Base-by-base conservation (phyloP, 1,140 invertebrate species). In the Drosophila burlai region DNA sequence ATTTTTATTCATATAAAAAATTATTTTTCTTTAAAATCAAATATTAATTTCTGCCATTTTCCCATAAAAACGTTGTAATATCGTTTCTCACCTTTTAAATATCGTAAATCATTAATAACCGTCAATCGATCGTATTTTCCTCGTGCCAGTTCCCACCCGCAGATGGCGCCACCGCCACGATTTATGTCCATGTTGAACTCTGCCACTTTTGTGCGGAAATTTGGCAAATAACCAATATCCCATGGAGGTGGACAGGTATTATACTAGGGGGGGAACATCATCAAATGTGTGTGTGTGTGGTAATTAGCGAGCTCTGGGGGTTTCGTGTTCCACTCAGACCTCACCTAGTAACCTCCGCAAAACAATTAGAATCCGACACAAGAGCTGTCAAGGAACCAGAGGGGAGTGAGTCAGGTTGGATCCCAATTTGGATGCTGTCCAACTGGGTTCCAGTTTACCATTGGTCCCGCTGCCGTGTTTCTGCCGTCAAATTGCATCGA, bases 281-380 rank as follows among this genome's bases (percentile, higher is more conserved):
- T 47, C 18, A 34, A 26, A 57, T 61, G 34, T 45, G 38, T 43
- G 34, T 43, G 34, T 52, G 18, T 71, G 54, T 43, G 64, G 81
- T 83, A 87, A 89, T 87, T 87, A 87, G 80, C 69, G 69, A 66
- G 24, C 83, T 84, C 80, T 84, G 78, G 80, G 83, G 77, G 68
- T 81, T 87, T 84, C 66, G 59, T 89, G 83, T 87, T 60, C 61
- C 61, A 34, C 40, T 47, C 26, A 52, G 65, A 86, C 83, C 80
- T 86, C 71, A 86, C 84, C 83, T 76, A 80, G 72, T 86, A 86
- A 89, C 80, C 83, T 67, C 75, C 52, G 72, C 54, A 67, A 86
- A 86, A 89, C 76, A 89, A 89, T 89, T 89, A 89, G 84, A 87
- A 89, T 66, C 71, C 66, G 61, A 83, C 80, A 76, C 62, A 58